Evolutionary conservation across 1,140 invertebrate genomes (phyloP).

Genomic region (Ephestia elutella): DNA sequence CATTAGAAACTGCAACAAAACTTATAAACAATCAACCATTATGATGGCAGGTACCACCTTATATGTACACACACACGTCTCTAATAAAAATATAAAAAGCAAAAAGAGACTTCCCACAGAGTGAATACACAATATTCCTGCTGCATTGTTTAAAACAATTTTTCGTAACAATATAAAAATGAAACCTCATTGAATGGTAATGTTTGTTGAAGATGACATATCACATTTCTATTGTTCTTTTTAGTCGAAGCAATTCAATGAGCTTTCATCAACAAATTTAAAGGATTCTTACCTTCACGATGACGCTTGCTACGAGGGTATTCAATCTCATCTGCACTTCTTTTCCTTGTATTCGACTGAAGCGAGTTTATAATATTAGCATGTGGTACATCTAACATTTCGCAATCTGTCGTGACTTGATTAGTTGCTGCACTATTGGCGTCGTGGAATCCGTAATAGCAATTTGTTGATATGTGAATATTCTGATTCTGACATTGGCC

Average conservation of each 20-base stretch:
- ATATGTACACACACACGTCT: neutral
- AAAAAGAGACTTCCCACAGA: conserved; percentile 29
- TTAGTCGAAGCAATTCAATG: conserved; percentile 31
- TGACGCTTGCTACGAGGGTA: conserved; percentile 54
- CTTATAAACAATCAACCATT: conserved; percentile 9
- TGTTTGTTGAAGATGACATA: no score
- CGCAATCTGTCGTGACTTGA: conserved; percentile 41
- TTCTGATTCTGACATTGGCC: conserved; percentile 59
- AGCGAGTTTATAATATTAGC: conserved; percentile 15
- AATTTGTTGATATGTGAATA: conserved; percentile 62
- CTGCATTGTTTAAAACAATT: conserved; percentile 30
- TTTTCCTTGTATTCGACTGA: conserved; percentile 43
- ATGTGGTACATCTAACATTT: conserved; percentile 47
- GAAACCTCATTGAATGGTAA: conserved; percentile 48
- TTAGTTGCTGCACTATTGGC: conserved; percentile 33
- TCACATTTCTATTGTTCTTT: no score
- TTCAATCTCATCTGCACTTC: conserved; percentile 49
- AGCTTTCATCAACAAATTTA: conserved; percentile 31
- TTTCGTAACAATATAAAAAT: conserved; percentile 10
- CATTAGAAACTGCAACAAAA: conserved; percentile 53
- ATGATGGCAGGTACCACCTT: conserved; percentile 2
- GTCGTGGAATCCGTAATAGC: conserved; percentile 62
- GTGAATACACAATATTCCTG: conserved; percentile 27
- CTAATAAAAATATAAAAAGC: no score
- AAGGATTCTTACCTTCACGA: conserved; percentile 55